Evolutionary conservation across 2,113 vertebrate species (phyloP).

Genomic region (Bambusicola thoracicus): DNA sequence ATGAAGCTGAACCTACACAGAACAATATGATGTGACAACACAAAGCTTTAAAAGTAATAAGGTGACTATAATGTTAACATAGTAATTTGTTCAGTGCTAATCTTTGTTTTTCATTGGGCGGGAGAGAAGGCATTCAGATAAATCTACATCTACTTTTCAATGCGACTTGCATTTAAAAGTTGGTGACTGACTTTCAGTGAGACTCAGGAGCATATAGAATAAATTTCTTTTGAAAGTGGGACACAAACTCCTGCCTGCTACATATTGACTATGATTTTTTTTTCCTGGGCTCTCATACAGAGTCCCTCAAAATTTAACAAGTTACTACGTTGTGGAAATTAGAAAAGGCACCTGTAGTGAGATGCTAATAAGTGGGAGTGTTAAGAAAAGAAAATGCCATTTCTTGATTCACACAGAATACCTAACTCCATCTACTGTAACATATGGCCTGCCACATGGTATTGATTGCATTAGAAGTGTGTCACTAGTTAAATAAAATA

Average conservation of each 20-base stretch:
- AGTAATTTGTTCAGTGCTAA: background rate
- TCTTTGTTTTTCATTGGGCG: background rate
- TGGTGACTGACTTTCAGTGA: background rate
- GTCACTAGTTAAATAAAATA: slow-evolving; percentile 2
- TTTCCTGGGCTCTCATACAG: background rate
- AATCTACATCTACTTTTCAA: background rate
- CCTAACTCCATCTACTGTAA: background rate
- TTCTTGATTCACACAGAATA: slow-evolving; percentile 8
- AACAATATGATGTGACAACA: background rate
- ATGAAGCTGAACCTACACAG: slow-evolving; percentile 1
- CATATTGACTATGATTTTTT: background rate
- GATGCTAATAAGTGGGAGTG: background rate
- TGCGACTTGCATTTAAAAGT: background rate
- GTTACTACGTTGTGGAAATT: background rate
- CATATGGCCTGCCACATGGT: background rate
- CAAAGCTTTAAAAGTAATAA: background rate
- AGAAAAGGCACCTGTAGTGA: background rate
- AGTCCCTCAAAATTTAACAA: background rate
- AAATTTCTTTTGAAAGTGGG: background rate
- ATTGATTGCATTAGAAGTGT: slow-evolving; percentile 23
- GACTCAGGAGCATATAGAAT: background rate
- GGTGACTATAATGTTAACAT: background rate
- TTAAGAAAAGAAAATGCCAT: slow-evolving; percentile 13
- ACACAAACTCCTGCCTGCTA: background rate
- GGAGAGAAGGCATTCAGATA: background rate